Evolutionary conservation across 30 jellyfish, hydroid and myxozoan species (phyloP).

Genomic region (Clytia hemisphaerica): DNA sequence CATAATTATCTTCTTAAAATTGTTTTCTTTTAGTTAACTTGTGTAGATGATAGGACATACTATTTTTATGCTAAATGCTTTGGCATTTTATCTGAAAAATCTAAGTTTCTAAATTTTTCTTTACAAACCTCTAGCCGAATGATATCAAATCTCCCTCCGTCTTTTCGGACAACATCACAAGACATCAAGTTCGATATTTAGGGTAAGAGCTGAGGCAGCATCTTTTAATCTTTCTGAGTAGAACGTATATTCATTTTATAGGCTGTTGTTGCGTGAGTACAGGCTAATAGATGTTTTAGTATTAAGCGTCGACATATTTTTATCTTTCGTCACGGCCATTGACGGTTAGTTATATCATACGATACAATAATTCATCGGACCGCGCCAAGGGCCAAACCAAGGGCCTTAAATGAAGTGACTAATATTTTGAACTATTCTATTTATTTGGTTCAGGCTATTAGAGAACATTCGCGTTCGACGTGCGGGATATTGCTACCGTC

Average conservation of each 20-base stretch:
- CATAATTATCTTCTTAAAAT: no score
- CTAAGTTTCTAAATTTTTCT: not conserved
- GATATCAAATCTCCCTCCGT: slow-evolving; percentile 60
- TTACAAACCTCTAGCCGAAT: slow-evolving; percentile 59
- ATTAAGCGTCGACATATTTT: not conserved
- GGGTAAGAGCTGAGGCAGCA: slow-evolving; percentile 59
- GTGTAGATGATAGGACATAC: no score
- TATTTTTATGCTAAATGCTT: no score
- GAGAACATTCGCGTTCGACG: slow-evolving; percentile 93
- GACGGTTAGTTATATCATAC: not conserved
- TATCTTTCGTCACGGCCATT: not conserved
- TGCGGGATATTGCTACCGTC: slow-evolving; percentile 89
- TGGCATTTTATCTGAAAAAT: not conserved
- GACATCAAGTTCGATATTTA: slow-evolving; percentile 80
- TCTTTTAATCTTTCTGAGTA: not conserved
- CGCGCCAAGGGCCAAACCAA: no score
- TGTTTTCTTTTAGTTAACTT: no score
- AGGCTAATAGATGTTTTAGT: not conserved
- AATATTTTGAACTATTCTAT: not conserved
- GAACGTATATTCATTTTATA: not conserved
- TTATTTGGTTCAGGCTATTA: slow-evolving; percentile 33
- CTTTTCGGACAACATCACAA: slow-evolving; percentile 47
- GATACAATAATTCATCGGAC: not conserved
- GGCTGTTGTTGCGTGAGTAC: not conserved
- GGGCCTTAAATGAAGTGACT: no score